Conservation (phyloP, 2,888 invertebrate species). For the Idaea aversata region DNA sequence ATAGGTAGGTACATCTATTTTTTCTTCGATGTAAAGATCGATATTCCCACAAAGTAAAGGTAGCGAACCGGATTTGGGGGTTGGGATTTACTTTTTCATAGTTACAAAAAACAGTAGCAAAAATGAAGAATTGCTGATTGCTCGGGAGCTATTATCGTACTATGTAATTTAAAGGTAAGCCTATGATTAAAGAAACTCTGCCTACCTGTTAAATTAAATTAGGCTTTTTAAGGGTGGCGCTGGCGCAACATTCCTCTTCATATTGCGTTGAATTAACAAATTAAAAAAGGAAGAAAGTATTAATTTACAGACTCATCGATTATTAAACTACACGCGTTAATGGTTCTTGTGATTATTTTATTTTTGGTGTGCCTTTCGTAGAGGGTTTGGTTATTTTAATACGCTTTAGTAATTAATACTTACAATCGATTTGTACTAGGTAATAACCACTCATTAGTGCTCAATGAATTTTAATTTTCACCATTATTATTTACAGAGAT, state of each 20-base stretch:
- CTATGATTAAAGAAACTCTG: constrained; percentile 77
- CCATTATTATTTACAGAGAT: background rate
- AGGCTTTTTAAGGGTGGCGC: constrained; percentile 76
- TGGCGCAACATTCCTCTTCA: constrained; percentile 51
- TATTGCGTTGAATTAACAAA: constrained; percentile 57
- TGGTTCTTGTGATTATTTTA: constrained; percentile 56
- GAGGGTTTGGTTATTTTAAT: constrained; percentile 19
- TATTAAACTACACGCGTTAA: constrained; percentile 68
- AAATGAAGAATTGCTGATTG: constrained; percentile 78
- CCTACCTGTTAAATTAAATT: constrained; percentile 81
- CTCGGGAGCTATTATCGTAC: constrained; percentile 70
- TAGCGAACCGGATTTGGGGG: constrained; percentile 39
- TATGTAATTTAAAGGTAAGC: constrained; percentile 74
- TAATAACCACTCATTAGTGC: background rate
- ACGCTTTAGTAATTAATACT: constrained; percentile 7
- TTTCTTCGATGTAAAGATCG: background rate
- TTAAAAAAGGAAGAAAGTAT: constrained; percentile 60
- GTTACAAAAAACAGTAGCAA: constrained; percentile 69
- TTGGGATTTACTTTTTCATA: constrained; percentile 51
- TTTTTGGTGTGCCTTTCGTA: constrained; percentile 34
- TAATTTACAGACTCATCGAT: constrained; percentile 68
- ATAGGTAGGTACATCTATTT: background rate
- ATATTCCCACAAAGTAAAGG: constrained; percentile 39
- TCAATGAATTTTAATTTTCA: background rate
- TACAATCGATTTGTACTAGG: background rate